Percentiles rank a stretch among this genome's conserved stretches.
Conservation (phyloP, 2,113 vertebrate genomes). For the Acanthochromis polyacanthus region DNA sequence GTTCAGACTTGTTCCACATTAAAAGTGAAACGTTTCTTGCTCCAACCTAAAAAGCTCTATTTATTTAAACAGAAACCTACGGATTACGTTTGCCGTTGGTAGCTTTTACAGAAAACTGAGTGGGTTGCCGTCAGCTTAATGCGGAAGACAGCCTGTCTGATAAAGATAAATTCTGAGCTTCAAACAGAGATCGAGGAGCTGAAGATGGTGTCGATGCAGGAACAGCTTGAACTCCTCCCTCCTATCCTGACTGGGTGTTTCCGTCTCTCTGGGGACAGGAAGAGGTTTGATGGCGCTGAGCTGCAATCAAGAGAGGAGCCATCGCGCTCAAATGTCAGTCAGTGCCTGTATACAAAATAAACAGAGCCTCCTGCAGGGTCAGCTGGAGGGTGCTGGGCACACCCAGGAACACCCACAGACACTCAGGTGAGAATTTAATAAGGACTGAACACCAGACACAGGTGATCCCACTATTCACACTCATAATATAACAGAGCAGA, state of each 20-base stretch:
- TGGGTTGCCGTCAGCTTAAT: no score
- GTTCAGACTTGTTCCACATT: no score
- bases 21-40: no score
- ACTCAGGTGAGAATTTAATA: neutral
- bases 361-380: conserved; percentile 69
- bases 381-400: conserved; percentile 47
- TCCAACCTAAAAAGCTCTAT: no score
- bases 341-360: conserved; percentile 79
- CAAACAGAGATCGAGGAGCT: conserved; percentile 3
- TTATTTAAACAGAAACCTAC: no score
- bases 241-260: conserved; percentile 49
- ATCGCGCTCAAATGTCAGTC: conserved; percentile 79
- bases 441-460: conserved; percentile 2
- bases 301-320: conserved; percentile 66
- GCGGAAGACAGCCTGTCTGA: no score
- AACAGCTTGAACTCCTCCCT: conserved; percentile 59
- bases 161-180: neutral
- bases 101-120: no score
- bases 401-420: conserved; percentile 17
- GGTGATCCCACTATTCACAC: neutral
- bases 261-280: conserved; percentile 67
- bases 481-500: neutral
- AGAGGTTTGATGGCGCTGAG: conserved; percentile 60
- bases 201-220: conserved; percentile 47
- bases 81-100: no score